Evolutionary conservation across 2,797 vertebrate species (phyloP).

Genomic region (Amazona ochrocephala): DNA sequence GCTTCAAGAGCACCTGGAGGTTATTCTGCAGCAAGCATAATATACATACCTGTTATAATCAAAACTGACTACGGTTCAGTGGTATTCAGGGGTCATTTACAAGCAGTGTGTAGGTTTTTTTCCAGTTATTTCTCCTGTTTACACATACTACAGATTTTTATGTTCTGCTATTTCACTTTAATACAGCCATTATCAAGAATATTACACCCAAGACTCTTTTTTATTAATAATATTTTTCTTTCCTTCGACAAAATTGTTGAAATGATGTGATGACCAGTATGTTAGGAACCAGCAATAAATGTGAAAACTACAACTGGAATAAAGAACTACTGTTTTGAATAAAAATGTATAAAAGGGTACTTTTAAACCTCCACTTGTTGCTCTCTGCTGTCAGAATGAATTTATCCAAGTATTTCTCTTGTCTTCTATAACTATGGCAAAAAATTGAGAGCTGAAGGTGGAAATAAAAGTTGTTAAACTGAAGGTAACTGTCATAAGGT

Average conservation of each 20-base stretch:
- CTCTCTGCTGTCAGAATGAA: not conserved
- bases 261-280: not conserved
- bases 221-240: not conserved
- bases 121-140: not conserved
- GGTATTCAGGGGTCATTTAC: constrained; percentile 9
- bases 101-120: not conserved
- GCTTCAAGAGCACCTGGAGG: not conserved
- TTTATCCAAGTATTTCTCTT: not conserved
- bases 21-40: not conserved
- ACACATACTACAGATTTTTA: not conserved
- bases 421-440: not conserved
- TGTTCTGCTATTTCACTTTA: constrained; percentile 12
- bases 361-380: not conserved
- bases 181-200: not conserved
- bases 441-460: not conserved
- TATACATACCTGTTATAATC: not conserved
- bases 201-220: not conserved
- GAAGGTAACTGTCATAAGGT: not conserved
- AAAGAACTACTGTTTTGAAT: not conserved
- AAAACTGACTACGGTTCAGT: constrained; percentile 5
- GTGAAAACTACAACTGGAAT: not conserved
- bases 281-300: not conserved
- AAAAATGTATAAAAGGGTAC: not conserved
- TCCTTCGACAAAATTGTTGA: not conserved
- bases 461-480: not conserved